Evolutionary conservation across 2,113 vertebrate species (phyloP), one percentile per base, ranked within the genome.

Genomic region (Ranitomeya variabilis): DNA sequence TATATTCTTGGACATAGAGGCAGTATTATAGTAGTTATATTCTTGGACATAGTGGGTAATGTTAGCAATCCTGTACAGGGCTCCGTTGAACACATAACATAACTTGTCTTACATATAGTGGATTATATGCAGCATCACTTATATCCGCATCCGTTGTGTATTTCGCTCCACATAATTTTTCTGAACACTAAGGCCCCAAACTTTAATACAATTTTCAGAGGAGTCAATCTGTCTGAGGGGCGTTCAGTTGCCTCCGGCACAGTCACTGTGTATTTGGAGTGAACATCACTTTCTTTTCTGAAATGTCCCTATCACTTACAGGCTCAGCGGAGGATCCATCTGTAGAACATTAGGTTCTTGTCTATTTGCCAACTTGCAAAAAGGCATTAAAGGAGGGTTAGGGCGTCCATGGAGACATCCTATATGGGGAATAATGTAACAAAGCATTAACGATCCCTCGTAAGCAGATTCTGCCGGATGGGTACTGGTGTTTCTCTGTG

Each of bases 311-410:
- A 74, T 59, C 52, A 59, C 54, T 74, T 37, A 31, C n/a, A 57
- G 23, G 18, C 37, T 11, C 54, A 7, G 67, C 83, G 0, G 67
- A 55, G 59, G 52, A n/a, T 85, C 67, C 67, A 85, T 85, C 31
- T 85, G 69, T 26, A 59, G 15, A 16, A 19, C 54, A 85, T 85
- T 85, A 59, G 26, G 23, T 76, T 74, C 18, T 57, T 85, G 83
- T 57, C n/a, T 76, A 23, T 55, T 55, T 37, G 83, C 83, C 83
- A 85, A 85, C 74, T 74, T 71, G 18, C 52, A 59, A 85, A 66
- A 67, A 51, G 9, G 59, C 54, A 85, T 73, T 57, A 60, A 74
- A 23, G 8, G 11, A 37, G 67, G n/a, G 54, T 6, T 85, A 15
- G 9, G 59, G n/a, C 8, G 8, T 54, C 64, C 66, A 66, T 7